Evolutionary conservation across 2,888 invertebrate species (phyloP).

Genomic region (Hedychridium roseum): DNA sequence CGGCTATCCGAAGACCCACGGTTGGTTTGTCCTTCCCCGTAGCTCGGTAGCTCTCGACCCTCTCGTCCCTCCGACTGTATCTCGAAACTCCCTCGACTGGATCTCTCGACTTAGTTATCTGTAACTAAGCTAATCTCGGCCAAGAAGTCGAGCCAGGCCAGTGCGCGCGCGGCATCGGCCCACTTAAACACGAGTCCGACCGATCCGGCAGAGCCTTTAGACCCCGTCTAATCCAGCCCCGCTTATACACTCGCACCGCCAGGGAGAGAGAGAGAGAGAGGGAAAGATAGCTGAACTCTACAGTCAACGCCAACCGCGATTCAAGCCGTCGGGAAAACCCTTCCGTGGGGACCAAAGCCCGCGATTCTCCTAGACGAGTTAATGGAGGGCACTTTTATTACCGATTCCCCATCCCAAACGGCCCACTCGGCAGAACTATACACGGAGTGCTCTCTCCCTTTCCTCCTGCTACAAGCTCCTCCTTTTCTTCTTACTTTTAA

Average conservation of each 20-base stretch:
- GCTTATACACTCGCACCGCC: slow-evolving; percentile 29
- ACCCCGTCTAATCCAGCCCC: slow-evolving; percentile 48
- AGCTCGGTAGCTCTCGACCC: neutral
- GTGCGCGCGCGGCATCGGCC: slow-evolving; percentile 38
- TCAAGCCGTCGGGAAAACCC: neutral
- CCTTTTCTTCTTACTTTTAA: too few species aligned
- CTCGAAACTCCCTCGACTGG: slow-evolving; percentile 29
- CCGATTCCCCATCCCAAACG: slow-evolving; percentile 18
- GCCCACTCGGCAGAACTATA: too few species aligned
- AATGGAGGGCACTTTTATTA: slow-evolving; percentile 47
- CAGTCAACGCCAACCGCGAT: neutral
- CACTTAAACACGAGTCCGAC: slow-evolving; percentile 53
- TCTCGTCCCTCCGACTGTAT: slow-evolving; percentile 16
- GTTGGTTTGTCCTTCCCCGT: slow-evolving; percentile 8
- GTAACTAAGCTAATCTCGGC: slow-evolving; percentile 58
- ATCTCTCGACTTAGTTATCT: slow-evolving; percentile 54
- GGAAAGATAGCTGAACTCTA: neutral
- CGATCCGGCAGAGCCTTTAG: slow-evolving; percentile 51
- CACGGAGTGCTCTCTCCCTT: neutral
- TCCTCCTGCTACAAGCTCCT: too few species aligned
- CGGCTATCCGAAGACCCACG: slow-evolving; percentile 8
- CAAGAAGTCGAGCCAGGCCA: slow-evolving; percentile 49
- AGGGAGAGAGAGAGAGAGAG: slow-evolving; percentile 10
- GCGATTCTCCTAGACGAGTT: slow-evolving; percentile 35
- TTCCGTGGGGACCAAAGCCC: slow-evolving; percentile 25